Conservation (phyloP, 2,113 vertebrate species). For the Hyla sarda region DNA sequence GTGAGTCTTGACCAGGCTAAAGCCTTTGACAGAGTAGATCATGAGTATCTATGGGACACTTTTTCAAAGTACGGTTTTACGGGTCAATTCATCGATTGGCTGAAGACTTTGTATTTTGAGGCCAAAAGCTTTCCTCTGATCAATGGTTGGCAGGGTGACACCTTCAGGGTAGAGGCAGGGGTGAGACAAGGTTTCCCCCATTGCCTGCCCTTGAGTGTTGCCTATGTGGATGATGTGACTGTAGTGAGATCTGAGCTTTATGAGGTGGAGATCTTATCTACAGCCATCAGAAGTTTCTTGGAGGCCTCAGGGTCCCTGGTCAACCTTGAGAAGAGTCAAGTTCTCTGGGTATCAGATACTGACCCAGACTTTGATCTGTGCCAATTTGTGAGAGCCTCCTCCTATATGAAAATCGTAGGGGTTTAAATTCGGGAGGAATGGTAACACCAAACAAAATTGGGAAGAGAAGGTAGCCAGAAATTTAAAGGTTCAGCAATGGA, state of each 20-base stretch:
- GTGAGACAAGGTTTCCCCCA: not conserved
- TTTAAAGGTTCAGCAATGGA: not conserved
- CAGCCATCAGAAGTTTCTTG: not conserved
- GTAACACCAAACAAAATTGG: not conserved
- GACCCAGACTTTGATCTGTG: not conserved
- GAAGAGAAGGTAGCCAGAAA: not conserved
- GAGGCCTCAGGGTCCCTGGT: constrained; percentile 4
- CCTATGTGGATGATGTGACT: not conserved
- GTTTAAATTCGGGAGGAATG: not conserved
- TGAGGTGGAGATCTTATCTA: not conserved
- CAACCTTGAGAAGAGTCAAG: too few relatives aligned
- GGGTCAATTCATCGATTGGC: too few relatives aligned
- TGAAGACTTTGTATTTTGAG: too few relatives aligned
- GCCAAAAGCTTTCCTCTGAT: not conserved
- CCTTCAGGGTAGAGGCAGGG: not conserved
- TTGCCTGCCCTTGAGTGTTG: too few relatives aligned
- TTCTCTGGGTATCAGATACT: too few relatives aligned
- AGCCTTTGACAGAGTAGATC: too few relatives aligned
- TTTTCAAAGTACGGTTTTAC: too few relatives aligned
- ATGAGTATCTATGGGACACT: too few relatives aligned
- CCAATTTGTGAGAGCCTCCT: too few relatives aligned
- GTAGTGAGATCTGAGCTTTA: not conserved
- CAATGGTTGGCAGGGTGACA: not conserved
- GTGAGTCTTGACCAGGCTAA: not conserved
- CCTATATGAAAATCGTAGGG: not conserved